Conservation (phyloP, 2,797 vertebrate genomes). For the Tarsius wallacei region DNA sequence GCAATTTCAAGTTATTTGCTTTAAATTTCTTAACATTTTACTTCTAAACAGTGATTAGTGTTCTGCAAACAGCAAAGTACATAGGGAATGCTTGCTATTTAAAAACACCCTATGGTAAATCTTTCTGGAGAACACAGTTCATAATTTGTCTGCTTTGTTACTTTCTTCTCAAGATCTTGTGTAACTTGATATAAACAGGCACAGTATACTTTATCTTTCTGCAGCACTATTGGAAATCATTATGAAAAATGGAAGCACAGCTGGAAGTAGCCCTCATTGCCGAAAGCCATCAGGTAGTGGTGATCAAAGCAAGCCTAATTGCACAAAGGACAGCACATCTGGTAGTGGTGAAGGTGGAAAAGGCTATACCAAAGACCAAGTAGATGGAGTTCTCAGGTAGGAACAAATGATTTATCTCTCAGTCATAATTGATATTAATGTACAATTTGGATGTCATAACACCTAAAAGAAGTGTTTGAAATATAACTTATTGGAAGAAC, state of each 20-base stretch:
- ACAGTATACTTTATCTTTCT: slow-evolving; percentile 74
- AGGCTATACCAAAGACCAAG: slow-evolving; percentile 96
- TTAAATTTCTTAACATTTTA: slow-evolving; percentile 16
- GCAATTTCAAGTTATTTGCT: slow-evolving; percentile 41
- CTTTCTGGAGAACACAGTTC: not conserved
- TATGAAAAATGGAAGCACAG: slow-evolving; percentile 95
- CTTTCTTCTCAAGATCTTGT: slow-evolving; percentile 36
- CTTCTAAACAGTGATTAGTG: not conserved
- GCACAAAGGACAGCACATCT: slow-evolving; percentile 88
- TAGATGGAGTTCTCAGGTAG: slow-evolving; percentile 97
- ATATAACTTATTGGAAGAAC: not conserved
- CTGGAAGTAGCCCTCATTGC: slow-evolving; percentile 93
- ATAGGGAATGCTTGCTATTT: not conserved
- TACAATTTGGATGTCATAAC: not conserved
- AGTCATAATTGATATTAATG: not conserved
- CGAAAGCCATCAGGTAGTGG: slow-evolving; percentile 90
- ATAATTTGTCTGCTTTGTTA: not conserved
- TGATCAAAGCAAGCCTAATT: slow-evolving; percentile 88
- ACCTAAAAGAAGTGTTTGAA: not conserved
- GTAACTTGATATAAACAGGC: slow-evolving; percentile 37
- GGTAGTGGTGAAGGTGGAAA: slow-evolving; percentile 92
- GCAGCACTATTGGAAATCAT: slow-evolving; percentile 95
- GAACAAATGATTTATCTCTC: slow-evolving; percentile 1
- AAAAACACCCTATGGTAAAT: not conserved
- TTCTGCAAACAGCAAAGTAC: not conserved